A percentile compares a stretch with the other conserved stretches of the same genome.
Evolutionary conservation across 2,113 vertebrate genomes (phyloP).

Genomic region (Microtus oregoni): DNA sequence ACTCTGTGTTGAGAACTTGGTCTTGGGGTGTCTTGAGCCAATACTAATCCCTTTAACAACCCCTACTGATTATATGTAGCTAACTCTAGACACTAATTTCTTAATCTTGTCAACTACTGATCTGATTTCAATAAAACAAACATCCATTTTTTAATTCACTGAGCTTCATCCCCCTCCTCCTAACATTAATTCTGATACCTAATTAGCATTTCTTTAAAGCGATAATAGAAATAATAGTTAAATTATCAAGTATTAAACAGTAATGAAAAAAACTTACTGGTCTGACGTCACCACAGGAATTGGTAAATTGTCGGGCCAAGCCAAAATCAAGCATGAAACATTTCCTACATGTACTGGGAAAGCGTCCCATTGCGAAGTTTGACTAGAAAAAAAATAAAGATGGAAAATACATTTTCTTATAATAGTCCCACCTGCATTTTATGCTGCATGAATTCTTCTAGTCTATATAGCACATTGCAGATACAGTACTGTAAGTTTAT

Average conservation of each 20-base stretch:
- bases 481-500: background rate
- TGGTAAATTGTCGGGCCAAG: slow-evolving; percentile 98
- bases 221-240: slow-evolving; percentile 55
- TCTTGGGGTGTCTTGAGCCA: background rate
- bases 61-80: background rate
- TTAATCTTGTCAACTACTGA: background rate
- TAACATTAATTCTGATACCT: slow-evolving; percentile 35
- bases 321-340: slow-evolving; percentile 99
- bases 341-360: slow-evolving; percentile 97
- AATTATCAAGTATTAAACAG: slow-evolving; percentile 63
- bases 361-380: slow-evolving; percentile 99
- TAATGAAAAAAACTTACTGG: slow-evolving; percentile 91
- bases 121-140: background rate
- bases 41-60: background rate
- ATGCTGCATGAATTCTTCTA: slow-evolving; percentile 22
- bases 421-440: slow-evolving; percentile 38
- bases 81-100: background rate
- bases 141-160: background rate
- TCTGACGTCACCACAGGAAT: slow-evolving; percentile 98
- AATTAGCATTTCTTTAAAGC: slow-evolving; percentile 45
- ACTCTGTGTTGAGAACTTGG: background rate
- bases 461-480: background rate
- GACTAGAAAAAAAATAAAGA: slow-evolving; percentile 89
- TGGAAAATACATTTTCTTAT: slow-evolving; percentile 49
- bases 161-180: background rate